phyloP scores from a whole-genome alignment of 2,888 invertebrate species.

The Epistrophe grossulariae region DNA sequence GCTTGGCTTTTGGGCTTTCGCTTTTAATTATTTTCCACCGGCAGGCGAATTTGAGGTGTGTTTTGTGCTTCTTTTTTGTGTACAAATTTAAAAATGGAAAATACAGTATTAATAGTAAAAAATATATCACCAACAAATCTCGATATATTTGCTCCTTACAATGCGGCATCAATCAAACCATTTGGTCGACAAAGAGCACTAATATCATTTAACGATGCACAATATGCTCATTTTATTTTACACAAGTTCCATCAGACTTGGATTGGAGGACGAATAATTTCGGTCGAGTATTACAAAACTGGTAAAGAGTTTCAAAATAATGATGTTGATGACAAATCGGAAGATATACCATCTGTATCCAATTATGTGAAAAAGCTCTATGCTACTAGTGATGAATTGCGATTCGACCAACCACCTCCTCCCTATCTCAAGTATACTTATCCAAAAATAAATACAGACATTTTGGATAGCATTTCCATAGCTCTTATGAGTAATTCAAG shows the following conservation, averaged over 20 bases:
- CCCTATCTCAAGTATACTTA: constrained; percentile 91
- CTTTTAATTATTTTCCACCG: neutral
- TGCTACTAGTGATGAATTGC: constrained; percentile 86
- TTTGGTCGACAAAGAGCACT: constrained; percentile 62
- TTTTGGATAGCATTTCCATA: constrained; percentile 91
- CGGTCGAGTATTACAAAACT: constrained; percentile 44
- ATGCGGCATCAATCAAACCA: constrained; percentile 30
- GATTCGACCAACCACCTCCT: constrained; percentile 91
- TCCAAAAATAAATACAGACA: constrained; percentile 89
- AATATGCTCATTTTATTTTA: constrained; percentile 43
- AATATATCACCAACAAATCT: constrained; percentile 40
- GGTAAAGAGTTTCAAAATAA: neutral
- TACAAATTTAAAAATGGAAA: constrained; percentile 33
- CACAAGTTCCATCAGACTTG: constrained; percentile 58
- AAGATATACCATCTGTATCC: constrained; percentile 83
- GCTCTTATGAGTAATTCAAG: constrained; percentile 90
- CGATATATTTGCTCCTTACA: constrained; percentile 35
- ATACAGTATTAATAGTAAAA: constrained; percentile 46
- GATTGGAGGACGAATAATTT: constrained; percentile 46
- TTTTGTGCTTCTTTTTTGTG: neutral
- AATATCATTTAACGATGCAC: constrained; percentile 50
- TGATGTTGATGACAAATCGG: neutral
- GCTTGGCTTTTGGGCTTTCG: neutral
- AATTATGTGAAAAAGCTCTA: constrained; percentile 86
- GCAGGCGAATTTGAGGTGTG: neutral